Base-by-base conservation (phyloP, 2,113 vertebrate species). In the Zingel zingel region DNA sequence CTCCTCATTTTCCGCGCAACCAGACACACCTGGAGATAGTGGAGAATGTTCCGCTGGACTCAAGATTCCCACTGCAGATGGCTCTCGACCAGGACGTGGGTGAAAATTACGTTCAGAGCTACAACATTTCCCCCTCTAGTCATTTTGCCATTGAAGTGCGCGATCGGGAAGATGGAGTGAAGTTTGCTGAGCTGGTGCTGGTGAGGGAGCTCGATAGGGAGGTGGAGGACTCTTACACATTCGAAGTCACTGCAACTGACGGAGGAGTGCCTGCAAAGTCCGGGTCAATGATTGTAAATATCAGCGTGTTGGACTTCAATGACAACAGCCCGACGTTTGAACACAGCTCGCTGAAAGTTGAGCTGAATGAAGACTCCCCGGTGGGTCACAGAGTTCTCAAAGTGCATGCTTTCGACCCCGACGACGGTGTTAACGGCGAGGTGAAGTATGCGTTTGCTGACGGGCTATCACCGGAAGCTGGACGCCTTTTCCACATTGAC, bases 291-390 rank as follows among this genome's bases (percentile, higher is more conserved):
- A 85, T 78, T 0, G 89, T 96, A 3, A 19, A 85, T 5, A 86
- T 96, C 54, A 93, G 85, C 82, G 95, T 96, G 50, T 57, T 95
- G 82, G 95, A 96, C 79, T 95, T 85, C 14, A 96, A 96, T 15
- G 95, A 96, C 82, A 96, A 96, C 92, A 95, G 94, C 54, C 95
- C 95, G 3, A 91, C 86, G 0, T 96, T 96, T 70, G 94, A 95
- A 14, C 94, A 94, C 84, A 88, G 77, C 81, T 85, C 91, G 0
- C 72, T 96, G 4, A 92, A 90, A 59, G 95, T 96, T 18, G 93
- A 95, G 79, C 86, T 96, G 64, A 69, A 90, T 1, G 95, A 96
- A 25, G 95, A 96, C 77, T 80, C 93, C 0, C 94, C 94, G 1
- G 65, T 93, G 0, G 95, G 95, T 1, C 88, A 94, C 69, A 76